These are phyloP conservation scores for Malthinus flaveolus DNA, from an alignment of 2,888 invertebrate genomes.

Conservation along the genomic window DNA sequence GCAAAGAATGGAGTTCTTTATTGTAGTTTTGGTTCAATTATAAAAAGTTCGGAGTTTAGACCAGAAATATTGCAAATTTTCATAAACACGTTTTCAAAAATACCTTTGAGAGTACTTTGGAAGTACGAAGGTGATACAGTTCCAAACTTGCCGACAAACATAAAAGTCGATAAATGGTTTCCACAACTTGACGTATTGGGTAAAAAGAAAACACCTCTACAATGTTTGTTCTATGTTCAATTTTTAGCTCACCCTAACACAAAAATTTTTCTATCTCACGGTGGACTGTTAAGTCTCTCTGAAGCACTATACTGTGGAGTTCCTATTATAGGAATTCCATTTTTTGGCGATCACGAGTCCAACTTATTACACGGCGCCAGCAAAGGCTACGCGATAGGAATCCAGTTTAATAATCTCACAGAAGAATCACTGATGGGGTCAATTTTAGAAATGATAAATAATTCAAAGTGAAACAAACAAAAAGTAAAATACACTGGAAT, in stretches of 20 bases:
- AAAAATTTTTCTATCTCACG: constrained; percentile 5
- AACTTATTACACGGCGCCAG: not conserved
- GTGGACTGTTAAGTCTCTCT: constrained; percentile 1
- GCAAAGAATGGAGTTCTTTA: constrained; percentile 38
- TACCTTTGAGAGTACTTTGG: constrained; percentile 66
- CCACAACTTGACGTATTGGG: constrained; percentile 58
- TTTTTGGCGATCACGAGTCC: not conserved
- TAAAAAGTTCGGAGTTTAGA: constrained; percentile 29
- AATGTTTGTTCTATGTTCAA: not conserved
- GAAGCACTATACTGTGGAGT: constrained; percentile 2
- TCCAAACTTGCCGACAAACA: constrained; percentile 59
- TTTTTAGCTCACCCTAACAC: constrained; percentile 7
- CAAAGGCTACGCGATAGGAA: not conserved
- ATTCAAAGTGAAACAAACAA: not conserved
- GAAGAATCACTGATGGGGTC: not conserved
- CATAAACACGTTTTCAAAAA: constrained; percentile 58
- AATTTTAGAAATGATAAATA: not conserved
- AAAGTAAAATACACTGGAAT: not conserved
- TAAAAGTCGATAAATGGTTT: constrained; percentile 64
- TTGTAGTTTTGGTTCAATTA: constrained; percentile 39
- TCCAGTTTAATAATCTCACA: not conserved
- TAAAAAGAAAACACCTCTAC: constrained; percentile 9
- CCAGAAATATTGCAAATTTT: constrained; percentile 46
- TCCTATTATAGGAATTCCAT: constrained; percentile 3
- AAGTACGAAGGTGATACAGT: constrained; percentile 63